Conservation (phyloP, 2,113 vertebrate genomes). For the Lagenorhynchus albirostris region DNA sequence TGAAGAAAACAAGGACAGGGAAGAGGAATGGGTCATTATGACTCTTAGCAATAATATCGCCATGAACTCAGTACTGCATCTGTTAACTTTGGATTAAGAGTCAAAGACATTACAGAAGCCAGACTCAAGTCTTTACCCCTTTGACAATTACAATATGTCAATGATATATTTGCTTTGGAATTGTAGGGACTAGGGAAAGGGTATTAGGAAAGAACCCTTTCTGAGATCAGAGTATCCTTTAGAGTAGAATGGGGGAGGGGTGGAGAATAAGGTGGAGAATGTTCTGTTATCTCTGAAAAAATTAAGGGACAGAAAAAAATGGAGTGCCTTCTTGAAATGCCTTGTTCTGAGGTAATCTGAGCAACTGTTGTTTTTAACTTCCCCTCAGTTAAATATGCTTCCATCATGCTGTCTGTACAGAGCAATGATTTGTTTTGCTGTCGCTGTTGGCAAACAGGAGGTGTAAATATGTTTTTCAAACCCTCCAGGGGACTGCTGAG, state of each 20-base stretch:
- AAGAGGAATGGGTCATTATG: not conserved
- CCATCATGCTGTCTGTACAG: constrained; percentile 1
- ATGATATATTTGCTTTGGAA: constrained; percentile 42
- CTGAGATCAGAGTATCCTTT: not conserved
- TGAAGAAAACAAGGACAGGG: not conserved
- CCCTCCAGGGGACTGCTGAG: not conserved
- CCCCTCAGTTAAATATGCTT: constrained; percentile 47
- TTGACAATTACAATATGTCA: constrained; percentile 52
- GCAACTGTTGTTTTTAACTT: constrained; percentile 51
- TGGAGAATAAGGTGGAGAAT: not conserved
- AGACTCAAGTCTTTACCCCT: constrained; percentile 50
- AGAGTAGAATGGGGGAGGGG: not conserved
- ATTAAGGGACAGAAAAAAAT: not conserved
- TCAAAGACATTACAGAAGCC: constrained; percentile 40
- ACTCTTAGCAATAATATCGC: constrained; percentile 53
- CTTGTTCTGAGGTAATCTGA: constrained; percentile 41
- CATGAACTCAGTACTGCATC: constrained; percentile 38
- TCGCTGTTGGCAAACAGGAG: constrained; percentile 51
- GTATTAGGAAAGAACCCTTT: not conserved
- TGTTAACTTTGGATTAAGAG: not conserved
- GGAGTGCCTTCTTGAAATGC: not conserved
- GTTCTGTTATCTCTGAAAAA: not conserved
- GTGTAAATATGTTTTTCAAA: constrained; percentile 58
- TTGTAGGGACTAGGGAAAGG: not conserved
- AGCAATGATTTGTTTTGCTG: constrained; percentile 59